Evolutionary conservation across 2,113 vertebrate genomes (phyloP).

Genomic region (Saccopteryx leptura): DNA sequence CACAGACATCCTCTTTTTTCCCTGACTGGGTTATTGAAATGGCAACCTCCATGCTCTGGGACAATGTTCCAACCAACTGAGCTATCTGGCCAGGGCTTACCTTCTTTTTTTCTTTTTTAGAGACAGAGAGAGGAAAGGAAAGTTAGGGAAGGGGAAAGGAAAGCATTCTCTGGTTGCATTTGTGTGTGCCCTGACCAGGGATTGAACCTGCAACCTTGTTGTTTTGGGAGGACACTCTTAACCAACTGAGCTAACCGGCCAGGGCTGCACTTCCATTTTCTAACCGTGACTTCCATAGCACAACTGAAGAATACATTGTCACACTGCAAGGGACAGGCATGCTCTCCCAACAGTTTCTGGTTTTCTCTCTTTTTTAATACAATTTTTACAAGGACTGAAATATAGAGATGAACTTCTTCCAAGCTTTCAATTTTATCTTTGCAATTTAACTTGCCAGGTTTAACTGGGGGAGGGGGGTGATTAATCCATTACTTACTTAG

Average conservation of each 20-base stretch:
- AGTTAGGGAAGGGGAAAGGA: no score
- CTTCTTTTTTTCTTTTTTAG: no score
- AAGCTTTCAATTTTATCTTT: constrained; percentile 59
- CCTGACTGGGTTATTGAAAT: no score
- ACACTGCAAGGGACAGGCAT: not conserved
- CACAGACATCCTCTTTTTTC: not conserved
- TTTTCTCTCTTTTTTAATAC: not conserved
- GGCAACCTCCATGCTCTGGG: no score
- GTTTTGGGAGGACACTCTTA: no score
- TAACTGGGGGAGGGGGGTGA: constrained; percentile 69
- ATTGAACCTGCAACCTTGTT: no score
- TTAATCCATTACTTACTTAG: constrained; percentile 85
- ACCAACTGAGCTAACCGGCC: no score
- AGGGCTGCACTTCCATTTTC: not conserved
- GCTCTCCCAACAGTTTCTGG: constrained; percentile 12
- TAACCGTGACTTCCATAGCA: not conserved
- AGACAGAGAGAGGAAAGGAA: no score
- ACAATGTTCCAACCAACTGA: no score
- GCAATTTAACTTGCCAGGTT: constrained; percentile 74
- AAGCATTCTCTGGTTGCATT: no score
- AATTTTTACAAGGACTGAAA: constrained; percentile 56
- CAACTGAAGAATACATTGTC: not conserved
- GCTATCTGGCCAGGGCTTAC: no score
- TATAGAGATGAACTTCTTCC: not conserved
- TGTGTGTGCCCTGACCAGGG: no score